Evolutionary conservation across 2,888 invertebrate species (phyloP), one percentile per base, ranked within the genome.

Genomic region (Drosophila hamatofila): DNA sequence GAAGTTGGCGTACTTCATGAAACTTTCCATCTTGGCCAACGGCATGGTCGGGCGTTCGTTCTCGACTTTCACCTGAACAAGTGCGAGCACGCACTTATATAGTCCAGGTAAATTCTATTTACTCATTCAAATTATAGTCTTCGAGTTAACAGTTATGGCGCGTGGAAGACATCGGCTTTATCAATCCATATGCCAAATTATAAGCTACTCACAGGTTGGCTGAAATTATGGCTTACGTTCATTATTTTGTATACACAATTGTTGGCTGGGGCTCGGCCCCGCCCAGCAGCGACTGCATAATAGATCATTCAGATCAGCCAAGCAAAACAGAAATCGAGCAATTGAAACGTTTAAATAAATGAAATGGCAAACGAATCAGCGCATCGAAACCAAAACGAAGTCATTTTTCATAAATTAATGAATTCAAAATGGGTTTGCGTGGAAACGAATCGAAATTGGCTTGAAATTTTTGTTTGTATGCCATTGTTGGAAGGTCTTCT

Each of bases 341-440:
- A 87, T 87, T 78, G 82, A 84, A 84, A 62, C 75, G 83, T 80
- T 84, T 75, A 78, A 83, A 84, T 83, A 81, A 83, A 75, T 87
- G 79, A 77, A 81, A 64, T 78, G 65, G 72, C 67, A 77, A 77
- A 77, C 77, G 84, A 87, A 81, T 79, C 78, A 66, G 71, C 73
- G 80, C 74, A 85, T 82, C 76, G 37, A 72, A 68, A 68, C 72
- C 75, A 74, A 84, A 71, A 63, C 52, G 60, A 78, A 79, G 55
- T 65, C 64, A 72, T 69, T 70, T 75, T 72, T 78, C 64, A 73
- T 49, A 70, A 77, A 70, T 72, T 70, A 67, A 72, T 57, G 49
- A 68, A 55, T 73, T 60, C 56, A 41, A 62, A 68, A 64, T 66
- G 61, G 61, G 21, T 23, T 21, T 61, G 52, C 54, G 42, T 54